Evolutionary conservation across 2,888 invertebrate genomes (phyloP).

Genomic region (Zhengitettix transpicula): DNA sequence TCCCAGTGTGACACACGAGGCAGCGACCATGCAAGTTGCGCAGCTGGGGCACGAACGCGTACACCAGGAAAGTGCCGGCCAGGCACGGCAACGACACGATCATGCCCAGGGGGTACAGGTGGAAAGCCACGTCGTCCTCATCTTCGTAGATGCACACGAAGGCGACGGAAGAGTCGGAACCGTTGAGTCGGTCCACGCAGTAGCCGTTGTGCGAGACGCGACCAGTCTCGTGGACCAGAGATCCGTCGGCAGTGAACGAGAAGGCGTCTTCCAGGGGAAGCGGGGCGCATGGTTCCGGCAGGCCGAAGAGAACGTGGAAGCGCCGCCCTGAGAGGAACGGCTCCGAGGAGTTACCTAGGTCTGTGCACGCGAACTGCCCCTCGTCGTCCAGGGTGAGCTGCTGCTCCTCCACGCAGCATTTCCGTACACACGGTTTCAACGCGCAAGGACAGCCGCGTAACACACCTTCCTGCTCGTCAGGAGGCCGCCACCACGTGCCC

Average conservation of each 20-base stretch:
- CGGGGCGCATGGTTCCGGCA: not conserved
- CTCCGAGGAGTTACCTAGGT: too few relatives aligned
- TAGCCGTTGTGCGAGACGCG: not conserved
- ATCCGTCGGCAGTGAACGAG: not conserved
- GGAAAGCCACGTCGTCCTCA: not conserved
- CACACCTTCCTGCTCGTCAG: too few relatives aligned
- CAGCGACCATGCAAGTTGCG: conserved; percentile 23
- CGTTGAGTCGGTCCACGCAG: too few relatives aligned
- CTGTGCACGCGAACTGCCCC: too few relatives aligned
- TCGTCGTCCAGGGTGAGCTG: too few relatives aligned
- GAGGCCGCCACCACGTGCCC: too few relatives aligned
- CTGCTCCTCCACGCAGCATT: too few relatives aligned
- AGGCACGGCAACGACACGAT: conserved; percentile 22
- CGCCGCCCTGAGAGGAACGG: too few relatives aligned
- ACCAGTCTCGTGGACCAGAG: not conserved
- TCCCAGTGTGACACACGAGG: conserved; percentile 20
- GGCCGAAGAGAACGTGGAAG: not conserved
- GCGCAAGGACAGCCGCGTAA: too few relatives aligned
- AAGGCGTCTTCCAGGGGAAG: not conserved
- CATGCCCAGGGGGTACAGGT: conserved; percentile 16
- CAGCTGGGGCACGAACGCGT: conserved; percentile 21
- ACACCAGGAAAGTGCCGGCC: conserved; percentile 21
- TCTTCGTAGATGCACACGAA: not conserved
- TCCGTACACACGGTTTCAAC: too few relatives aligned
- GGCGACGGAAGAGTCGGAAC: not conserved